Evolutionary conservation across 1,140 invertebrate species (phyloP).

Genomic region (Acromyrmex heyeri): DNA sequence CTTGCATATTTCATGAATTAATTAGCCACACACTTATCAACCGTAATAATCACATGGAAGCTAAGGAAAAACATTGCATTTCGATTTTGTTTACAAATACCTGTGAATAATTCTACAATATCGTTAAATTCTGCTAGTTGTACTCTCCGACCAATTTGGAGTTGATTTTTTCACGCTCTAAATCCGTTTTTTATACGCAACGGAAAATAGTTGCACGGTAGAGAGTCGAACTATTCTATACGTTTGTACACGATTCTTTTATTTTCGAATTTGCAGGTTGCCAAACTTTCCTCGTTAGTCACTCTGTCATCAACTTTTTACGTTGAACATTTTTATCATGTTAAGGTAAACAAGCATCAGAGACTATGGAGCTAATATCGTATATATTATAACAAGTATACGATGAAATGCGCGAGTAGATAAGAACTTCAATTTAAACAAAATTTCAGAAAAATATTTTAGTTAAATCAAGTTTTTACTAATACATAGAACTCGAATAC

Average conservation of each 20-base stretch:
- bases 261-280: slow-evolving; percentile 33
- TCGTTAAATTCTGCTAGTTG: not conserved
- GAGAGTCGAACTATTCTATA: slow-evolving; percentile 12
- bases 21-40: not conserved
- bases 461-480: not conserved
- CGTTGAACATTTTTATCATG: slow-evolving; percentile 21
- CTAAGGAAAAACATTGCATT: not conserved
- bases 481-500: not conserved
- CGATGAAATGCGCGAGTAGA: not conserved
- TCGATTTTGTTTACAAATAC: not conserved
- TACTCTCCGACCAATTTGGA: slow-evolving; percentile 13
- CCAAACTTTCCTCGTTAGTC: slow-evolving; percentile 56
- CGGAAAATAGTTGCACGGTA: slow-evolving; percentile 33
- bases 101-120: not conserved
- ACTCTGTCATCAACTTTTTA: slow-evolving; percentile 29
- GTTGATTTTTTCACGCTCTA: slow-evolving; percentile 30
- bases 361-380: not conserved
- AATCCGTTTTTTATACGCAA: slow-evolving; percentile 32
- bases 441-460: not conserved
- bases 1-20: slow-evolving; percentile 34
- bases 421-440: not conserved
- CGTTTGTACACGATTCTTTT: slow-evolving; percentile 25
- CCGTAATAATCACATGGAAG: not conserved
- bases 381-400: not conserved
- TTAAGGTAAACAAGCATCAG: slow-evolving; percentile 16